Conservation (phyloP, 1,140 invertebrate genomes). For the Stenopsyche tienmushanensis region DNA sequence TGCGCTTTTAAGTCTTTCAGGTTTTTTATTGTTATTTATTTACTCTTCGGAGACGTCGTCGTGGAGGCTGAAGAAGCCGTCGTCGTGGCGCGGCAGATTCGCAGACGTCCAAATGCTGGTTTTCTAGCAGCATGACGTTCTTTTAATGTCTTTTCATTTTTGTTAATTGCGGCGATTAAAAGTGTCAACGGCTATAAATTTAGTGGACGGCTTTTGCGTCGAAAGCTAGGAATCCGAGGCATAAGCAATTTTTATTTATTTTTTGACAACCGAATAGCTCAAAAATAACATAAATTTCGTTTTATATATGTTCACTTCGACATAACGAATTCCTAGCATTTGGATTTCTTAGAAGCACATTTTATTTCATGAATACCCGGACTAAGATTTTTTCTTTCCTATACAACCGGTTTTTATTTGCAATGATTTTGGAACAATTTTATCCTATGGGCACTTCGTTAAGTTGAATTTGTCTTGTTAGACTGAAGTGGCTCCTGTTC, state of each 20-base stretch:
- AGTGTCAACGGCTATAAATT: slow-evolving; percentile 25
- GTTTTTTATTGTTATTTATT: neutral
- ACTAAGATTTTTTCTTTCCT: too few relatives aligned
- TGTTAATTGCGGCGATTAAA: slow-evolving; percentile 29
- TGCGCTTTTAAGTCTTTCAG: neutral
- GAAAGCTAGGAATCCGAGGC: neutral
- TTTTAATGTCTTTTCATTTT: neutral
- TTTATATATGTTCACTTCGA: neutral
- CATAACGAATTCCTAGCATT: too few relatives aligned
- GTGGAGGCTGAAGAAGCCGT: neutral
- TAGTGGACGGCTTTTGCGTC: slow-evolving; percentile 9
- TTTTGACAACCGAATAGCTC: too few relatives aligned
- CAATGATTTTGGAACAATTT: too few relatives aligned
- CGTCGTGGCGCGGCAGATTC: neutral
- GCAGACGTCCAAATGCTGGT: slow-evolving; percentile 3
- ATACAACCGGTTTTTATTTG: too few relatives aligned
- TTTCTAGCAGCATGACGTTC: slow-evolving; percentile 18
- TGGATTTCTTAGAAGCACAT: too few relatives aligned
- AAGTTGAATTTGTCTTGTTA: too few relatives aligned
- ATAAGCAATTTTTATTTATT: too few relatives aligned
- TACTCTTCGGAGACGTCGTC: neutral
- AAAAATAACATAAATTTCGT: neutral
- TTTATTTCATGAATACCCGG: too few relatives aligned
- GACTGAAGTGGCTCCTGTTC: too few relatives aligned
- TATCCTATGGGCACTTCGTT: too few relatives aligned